Evolutionary conservation across 1,140 invertebrate genomes (phyloP).

Genomic region (Argopecten irradians): DNA sequence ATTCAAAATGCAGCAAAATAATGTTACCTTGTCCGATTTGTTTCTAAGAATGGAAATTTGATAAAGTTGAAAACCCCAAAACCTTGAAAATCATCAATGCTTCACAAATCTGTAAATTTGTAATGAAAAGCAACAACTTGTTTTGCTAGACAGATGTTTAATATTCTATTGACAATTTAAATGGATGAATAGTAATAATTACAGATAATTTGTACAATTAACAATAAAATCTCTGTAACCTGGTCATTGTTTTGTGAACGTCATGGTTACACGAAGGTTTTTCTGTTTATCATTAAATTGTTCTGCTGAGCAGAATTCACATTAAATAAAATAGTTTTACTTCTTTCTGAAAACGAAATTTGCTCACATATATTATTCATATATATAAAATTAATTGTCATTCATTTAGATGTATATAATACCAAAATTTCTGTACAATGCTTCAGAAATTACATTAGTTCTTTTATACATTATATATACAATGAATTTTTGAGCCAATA

Average conservation of each 20-base stretch:
- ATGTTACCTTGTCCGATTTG: too few species aligned
- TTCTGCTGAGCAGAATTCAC: too few species aligned
- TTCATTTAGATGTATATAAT: neutral
- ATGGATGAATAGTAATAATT: neutral
- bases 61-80: too few species aligned
- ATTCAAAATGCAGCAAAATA: neutral
- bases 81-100: too few species aligned
- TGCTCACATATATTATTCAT: neutral
- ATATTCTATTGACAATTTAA: neutral
- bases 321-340: too few species aligned
- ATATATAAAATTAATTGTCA: neutral
- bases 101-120: too few species aligned
- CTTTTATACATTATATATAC: too few species aligned
- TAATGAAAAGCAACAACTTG: too few species aligned
- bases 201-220: neutral
- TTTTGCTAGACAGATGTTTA: slow-evolving; percentile 3
- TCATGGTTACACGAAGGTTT: neutral
- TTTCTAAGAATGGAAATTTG: too few species aligned
- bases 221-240: neutral
- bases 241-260: neutral
- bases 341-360: neutral
- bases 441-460: too few species aligned
- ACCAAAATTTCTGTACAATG: too few species aligned
- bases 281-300: neutral
- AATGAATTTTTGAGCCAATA: too few species aligned